Base-by-base conservation (phyloP, 2,888 invertebrate genomes). In the Eupelmus urozonus region DNA sequence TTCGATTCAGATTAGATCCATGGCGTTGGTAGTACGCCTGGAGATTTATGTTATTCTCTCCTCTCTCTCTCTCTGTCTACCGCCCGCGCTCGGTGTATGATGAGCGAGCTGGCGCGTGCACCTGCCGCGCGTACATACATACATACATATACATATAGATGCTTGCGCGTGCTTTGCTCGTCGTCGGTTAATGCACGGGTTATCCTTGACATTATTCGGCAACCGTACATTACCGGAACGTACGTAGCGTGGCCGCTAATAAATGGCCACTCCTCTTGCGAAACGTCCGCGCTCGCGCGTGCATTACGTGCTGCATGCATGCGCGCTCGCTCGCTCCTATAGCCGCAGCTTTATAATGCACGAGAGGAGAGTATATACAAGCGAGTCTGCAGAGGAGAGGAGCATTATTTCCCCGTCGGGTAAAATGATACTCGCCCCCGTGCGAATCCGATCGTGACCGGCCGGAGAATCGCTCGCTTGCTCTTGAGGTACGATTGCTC, bases 131-230 rank as follows among this genome's bases (percentile, higher is more conserved):
- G 11, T 77, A 23, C 45, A 55, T 49, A 66, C 45, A 70, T 60
- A 23, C 2, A 78, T 81, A 72, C 60, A 70, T 77, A 75, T 66
- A 69, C 66, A 59, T 45, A 66, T 62, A 1, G n/a, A 34, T 51
- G 23, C 63, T 16, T 53, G 25, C 49, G 23, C 34, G 25, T 40
- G 29, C 59, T 18, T 9, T 29, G 9, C n/a, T 18, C 63, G 16
- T 23, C 53, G n/a, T 11, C 70, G 25, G 18, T 55, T 29, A 78
- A 78, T 73, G 83, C 83, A 85, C 84, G 84, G 76, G 85, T 85
- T 86, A 87, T 87, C 87, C 87, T 88, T 88, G 88, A 87, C 87
- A 87, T 87, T 88, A 87, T 88, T 85, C 82, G 84, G 81, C 80
- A 82, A 82, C 82, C 83, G 82, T 83, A 82, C 83, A 81, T 84